Conservation (phyloP, 2,113 vertebrate species). For the Thryonomys swinderianus region DNA sequence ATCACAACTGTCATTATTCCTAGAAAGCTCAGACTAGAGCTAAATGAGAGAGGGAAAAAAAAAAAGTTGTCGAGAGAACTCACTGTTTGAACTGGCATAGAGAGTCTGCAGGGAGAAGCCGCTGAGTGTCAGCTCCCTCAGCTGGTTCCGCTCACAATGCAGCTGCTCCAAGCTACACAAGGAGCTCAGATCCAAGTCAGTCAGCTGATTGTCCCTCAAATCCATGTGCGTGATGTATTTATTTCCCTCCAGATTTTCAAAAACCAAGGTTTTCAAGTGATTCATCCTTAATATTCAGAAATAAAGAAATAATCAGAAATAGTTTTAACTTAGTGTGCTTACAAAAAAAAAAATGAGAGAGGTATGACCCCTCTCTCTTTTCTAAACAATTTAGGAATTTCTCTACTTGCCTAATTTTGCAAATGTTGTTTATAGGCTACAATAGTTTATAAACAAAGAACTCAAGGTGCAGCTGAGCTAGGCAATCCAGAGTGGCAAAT, state of each 20-base stretch:
- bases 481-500: slow-evolving; percentile 24
- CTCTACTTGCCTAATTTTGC: slow-evolving; percentile 35
- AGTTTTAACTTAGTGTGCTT: slow-evolving; percentile 3
- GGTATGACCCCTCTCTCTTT: not conserved
- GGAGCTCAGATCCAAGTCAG: slow-evolving; percentile 92
- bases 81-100: slow-evolving; percentile 93
- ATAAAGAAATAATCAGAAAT: slow-evolving; percentile 66
- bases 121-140: slow-evolving; percentile 92
- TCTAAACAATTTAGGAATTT: slow-evolving; percentile 45
- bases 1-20: not conserved
- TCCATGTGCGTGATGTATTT: slow-evolving; percentile 93
- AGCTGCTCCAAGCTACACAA: slow-evolving; percentile 93
- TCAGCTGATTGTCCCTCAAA: slow-evolving; percentile 93
- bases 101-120: slow-evolving; percentile 93
- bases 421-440: not conserved
- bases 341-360: slow-evolving; percentile 30
- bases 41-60: slow-evolving; percentile 35
- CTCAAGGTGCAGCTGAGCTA: not conserved
- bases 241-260: slow-evolving; percentile 89
- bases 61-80: slow-evolving; percentile 77
- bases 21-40: slow-evolving; percentile 4
- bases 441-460: slow-evolving; percentile 13
- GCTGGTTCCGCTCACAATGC: slow-evolving; percentile 94
- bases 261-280: slow-evolving; percentile 87
- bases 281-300: slow-evolving; percentile 91